Percentiles rank a stretch among this genome's conserved stretches.
phyloP scores from a whole-genome alignment of 2,113 vertebrate species.

The Amblyornis subalaris region DNA sequence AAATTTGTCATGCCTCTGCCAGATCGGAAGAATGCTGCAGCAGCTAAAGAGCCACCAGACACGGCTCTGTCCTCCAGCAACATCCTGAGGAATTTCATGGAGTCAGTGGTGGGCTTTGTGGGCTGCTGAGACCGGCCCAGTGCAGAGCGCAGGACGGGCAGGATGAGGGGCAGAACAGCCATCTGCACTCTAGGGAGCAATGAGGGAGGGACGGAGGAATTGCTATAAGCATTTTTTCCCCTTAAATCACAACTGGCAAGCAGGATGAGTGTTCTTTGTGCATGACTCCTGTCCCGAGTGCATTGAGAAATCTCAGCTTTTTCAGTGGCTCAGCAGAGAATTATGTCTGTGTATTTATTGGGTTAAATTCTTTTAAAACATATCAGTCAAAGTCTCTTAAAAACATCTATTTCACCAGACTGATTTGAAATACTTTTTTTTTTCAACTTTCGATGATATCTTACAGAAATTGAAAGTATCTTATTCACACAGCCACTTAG shows the following conservation, averaged over 20 bases:
- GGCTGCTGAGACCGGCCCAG: neutral
- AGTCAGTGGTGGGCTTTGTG: neutral
- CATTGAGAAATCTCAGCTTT: neutral
- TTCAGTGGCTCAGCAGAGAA: neutral
- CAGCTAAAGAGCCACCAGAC: neutral
- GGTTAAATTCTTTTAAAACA: neutral
- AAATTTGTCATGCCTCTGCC: constrained; percentile 16
- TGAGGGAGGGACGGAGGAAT: neutral
- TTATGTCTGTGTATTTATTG: neutral
- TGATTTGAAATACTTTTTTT: neutral
- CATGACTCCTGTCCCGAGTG: neutral
- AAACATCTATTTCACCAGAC: rapidly evolving
- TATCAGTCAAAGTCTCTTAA: neutral
- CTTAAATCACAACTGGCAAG: neutral
- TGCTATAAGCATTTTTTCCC: neutral
- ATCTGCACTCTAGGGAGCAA: neutral
- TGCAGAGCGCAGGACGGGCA: neutral
- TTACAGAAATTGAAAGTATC: neutral
- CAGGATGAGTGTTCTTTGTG: neutral
- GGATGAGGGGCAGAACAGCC: neutral
- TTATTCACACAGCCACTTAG: neutral
- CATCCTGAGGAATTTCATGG: neutral
- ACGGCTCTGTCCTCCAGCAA: neutral
- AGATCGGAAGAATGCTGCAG: neutral
- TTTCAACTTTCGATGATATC: neutral